Percentiles rank a stretch among this genome's conserved stretches.
Conservation (phyloP, 2,888 invertebrate species). For the Hofmannophila pseudospretella region DNA sequence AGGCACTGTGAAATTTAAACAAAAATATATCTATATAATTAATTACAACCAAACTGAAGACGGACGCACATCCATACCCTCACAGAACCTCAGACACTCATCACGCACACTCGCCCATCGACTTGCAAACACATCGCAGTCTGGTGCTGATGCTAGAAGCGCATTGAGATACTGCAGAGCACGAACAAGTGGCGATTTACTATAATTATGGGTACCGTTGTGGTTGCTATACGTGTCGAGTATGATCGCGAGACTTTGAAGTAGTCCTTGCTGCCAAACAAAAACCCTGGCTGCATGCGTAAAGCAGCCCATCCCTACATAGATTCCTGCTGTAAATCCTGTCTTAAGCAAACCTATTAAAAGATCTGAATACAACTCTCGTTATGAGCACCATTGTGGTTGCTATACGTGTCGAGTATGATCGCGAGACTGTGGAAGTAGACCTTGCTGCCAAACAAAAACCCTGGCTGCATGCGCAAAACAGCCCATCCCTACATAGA, state of each 20-base stretch:
- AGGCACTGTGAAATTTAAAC: too few relatives aligned
- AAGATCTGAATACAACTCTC: too few relatives aligned
- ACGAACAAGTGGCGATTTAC: too few relatives aligned
- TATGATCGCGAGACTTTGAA: slow-evolving; percentile 94
- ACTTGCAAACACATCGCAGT: too few relatives aligned
- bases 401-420: slow-evolving; percentile 98
- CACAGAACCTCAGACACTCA: too few relatives aligned
- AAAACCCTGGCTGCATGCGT: slow-evolving; percentile 90
- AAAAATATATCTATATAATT: too few relatives aligned
- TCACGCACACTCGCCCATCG: too few relatives aligned
- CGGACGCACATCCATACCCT: too few relatives aligned
- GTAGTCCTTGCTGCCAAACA: slow-evolving; percentile 96
- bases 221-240: slow-evolving; percentile 99
- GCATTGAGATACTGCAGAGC: too few relatives aligned
- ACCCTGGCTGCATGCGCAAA: slow-evolving; percentile 92
- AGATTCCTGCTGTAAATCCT: slow-evolving; percentile 94
- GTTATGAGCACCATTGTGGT: slow-evolving; percentile 99
- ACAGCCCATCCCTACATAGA: slow-evolving; percentile 97
- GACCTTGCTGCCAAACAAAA: slow-evolving; percentile 97
- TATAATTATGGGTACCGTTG: slow-evolving; percentile 98
- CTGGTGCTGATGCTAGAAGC: too few relatives aligned
- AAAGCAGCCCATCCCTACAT: slow-evolving; percentile 98
- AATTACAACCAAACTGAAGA: too few relatives aligned
- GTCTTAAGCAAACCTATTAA: too few relatives aligned
- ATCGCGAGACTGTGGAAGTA: slow-evolving; percentile 93